These are phyloP conservation scores for Eonycteris spelaea DNA, from an alignment of 2,113 vertebrate genomes.

Conservation along the genomic window DNA sequence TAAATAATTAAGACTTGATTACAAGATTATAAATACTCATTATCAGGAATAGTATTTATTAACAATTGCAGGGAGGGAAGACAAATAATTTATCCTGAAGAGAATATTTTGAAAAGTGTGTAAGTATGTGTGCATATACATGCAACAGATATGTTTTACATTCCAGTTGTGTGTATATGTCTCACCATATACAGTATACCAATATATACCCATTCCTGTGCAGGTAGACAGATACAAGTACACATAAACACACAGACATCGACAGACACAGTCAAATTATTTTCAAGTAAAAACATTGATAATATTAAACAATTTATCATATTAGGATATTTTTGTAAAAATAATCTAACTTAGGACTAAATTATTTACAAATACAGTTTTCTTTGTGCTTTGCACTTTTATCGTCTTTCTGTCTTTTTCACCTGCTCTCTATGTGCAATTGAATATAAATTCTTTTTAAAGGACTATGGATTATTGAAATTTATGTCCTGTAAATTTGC, in stretches of 20 bases:
- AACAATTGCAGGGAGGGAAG: neutral
- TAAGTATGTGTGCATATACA: neutral
- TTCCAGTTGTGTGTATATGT: neutral
- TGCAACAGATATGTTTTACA: neutral
- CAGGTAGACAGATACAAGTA: neutral
- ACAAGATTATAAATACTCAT: constrained; percentile 2
- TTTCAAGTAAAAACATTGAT: constrained; percentile 1
- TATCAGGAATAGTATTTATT: neutral
- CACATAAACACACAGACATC: neutral
- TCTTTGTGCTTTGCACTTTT: neutral
- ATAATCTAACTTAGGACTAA: neutral
- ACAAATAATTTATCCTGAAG: neutral
- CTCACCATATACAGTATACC: neutral
- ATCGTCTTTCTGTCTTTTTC: neutral
- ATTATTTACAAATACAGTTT: neutral
- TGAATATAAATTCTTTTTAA: neutral
- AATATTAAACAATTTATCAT: constrained; percentile 14
- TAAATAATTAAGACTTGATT: neutral
- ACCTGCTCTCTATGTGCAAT: neutral
- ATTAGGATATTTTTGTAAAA: constrained; percentile 40
- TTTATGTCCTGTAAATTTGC: neutral
- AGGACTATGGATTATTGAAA: neutral
- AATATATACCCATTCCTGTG: neutral
- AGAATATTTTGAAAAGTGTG: neutral
- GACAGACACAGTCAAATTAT: neutral